Evolutionary conservation across 2,797 vertebrate genomes (phyloP).

Genomic region (Acridotheres tristis): DNA sequence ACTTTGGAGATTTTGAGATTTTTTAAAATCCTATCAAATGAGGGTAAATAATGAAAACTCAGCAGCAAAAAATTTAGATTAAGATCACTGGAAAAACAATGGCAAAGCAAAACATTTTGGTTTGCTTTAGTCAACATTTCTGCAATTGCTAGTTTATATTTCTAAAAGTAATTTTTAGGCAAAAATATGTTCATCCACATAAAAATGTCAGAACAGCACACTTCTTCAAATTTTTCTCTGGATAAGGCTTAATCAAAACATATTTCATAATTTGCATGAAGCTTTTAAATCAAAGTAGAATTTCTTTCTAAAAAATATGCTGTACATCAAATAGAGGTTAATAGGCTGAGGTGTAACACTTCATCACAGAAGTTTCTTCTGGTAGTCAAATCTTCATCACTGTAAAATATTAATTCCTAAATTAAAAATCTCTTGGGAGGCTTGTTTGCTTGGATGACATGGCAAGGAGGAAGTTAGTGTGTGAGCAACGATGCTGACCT

Average conservation of each 20-base stretch:
- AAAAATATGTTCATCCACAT: neutral
- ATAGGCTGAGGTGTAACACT: neutral
- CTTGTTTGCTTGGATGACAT: neutral
- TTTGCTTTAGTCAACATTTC: neutral
- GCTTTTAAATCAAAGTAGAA: neutral
- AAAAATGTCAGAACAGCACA: neutral
- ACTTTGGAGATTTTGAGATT: neutral
- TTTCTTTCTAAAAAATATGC: neutral
- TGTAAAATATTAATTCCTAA: neutral
- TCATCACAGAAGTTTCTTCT: neutral
- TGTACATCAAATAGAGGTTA: neutral
- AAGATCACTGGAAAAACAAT: neutral
- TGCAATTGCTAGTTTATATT: neutral
- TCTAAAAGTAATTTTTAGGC: neutral
- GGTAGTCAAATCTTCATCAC: neutral
- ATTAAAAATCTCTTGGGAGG: neutral
- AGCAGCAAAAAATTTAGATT: neutral
- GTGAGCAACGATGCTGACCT: neutral
- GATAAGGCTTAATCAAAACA: neutral
- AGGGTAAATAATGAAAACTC: neutral
- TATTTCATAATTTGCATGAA: neutral
- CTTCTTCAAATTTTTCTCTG: neutral
- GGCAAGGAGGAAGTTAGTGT: neutral
- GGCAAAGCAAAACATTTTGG: neutral
- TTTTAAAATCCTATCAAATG: neutral